These are phyloP conservation scores for Sakesphorus luctuosus DNA, from an alignment of 2,113 vertebrate species.

Conservation along the genomic window DNA sequence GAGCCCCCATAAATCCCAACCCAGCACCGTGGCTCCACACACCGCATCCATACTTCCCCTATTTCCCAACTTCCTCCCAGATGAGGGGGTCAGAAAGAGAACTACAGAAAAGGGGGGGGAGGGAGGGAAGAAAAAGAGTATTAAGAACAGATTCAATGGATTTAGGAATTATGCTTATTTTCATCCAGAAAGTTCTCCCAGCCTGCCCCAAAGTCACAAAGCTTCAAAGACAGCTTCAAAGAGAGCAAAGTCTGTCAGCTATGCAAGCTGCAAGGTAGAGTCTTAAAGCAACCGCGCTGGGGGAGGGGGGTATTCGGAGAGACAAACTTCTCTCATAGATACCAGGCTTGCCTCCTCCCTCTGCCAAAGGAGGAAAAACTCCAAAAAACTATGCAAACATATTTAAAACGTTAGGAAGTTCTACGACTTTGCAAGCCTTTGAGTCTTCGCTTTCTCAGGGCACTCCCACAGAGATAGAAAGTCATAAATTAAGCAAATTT, in stretches of 20 bases:
- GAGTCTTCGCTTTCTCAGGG: background rate
- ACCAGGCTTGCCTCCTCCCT: background rate
- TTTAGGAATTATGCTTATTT: background rate
- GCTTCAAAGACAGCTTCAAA: background rate
- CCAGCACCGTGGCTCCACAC: background rate
- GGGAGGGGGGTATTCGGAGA: background rate
- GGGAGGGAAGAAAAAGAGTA: background rate
- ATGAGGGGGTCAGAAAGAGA: background rate
- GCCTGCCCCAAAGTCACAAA: background rate
- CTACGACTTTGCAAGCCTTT: background rate
- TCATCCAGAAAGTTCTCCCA: background rate
- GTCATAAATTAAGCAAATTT: background rate
- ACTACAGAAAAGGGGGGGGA: background rate
- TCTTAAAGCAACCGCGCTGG: background rate
- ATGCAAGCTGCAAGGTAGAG: background rate
- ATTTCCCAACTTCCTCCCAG: background rate
- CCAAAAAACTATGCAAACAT: background rate
- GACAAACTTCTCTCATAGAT: background rate
- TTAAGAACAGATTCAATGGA: background rate
- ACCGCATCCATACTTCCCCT: background rate
- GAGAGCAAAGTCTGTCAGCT: conserved; percentile 2
- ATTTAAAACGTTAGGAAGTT: background rate
- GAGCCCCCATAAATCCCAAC: background rate
- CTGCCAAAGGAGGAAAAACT: background rate
- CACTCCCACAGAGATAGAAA: background rate